Conservation (phyloP, 2,797 vertebrate genomes). For the Ammospiza maritima region DNA sequence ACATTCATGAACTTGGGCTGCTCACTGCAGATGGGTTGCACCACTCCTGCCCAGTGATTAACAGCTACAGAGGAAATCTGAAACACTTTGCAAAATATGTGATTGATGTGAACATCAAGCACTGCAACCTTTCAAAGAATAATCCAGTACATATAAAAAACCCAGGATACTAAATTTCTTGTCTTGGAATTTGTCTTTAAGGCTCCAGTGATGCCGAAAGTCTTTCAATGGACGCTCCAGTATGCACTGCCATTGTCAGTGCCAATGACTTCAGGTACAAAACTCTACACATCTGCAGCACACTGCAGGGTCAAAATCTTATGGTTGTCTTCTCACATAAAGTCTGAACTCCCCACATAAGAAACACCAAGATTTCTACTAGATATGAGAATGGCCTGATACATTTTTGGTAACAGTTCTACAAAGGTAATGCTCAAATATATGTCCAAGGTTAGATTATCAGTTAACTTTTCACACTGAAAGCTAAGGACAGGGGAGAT, state of each 20-base stretch:
- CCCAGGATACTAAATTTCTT: neutral
- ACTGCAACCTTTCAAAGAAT: neutral
- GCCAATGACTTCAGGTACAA: neutral
- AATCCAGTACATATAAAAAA: neutral
- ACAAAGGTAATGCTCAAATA: neutral
- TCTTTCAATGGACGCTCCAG: neutral
- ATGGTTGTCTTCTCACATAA: neutral
- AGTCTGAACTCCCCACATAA: neutral
- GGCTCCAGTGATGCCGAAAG: neutral
- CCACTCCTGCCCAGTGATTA: neutral
- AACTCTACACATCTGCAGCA: neutral
- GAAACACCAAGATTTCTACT: neutral
- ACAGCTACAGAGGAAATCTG: neutral
- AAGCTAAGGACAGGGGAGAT: neutral
- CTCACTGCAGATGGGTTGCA: constrained; percentile 7
- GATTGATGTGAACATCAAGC: neutral
- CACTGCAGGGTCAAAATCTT: neutral
- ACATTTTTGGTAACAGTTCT: neutral
- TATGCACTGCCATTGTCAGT: neutral
- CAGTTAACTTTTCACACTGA: neutral
- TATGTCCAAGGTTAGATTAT: neutral
- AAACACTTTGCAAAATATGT: constrained; percentile 7
- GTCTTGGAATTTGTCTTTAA: neutral
- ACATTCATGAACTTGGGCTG: neutral
- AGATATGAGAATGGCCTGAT: neutral